Percentiles rank a stretch among this genome's conserved stretches.
Evolutionary conservation across 1,140 invertebrate genomes (phyloP).

Genomic region (Euura saliciscinereae): DNA sequence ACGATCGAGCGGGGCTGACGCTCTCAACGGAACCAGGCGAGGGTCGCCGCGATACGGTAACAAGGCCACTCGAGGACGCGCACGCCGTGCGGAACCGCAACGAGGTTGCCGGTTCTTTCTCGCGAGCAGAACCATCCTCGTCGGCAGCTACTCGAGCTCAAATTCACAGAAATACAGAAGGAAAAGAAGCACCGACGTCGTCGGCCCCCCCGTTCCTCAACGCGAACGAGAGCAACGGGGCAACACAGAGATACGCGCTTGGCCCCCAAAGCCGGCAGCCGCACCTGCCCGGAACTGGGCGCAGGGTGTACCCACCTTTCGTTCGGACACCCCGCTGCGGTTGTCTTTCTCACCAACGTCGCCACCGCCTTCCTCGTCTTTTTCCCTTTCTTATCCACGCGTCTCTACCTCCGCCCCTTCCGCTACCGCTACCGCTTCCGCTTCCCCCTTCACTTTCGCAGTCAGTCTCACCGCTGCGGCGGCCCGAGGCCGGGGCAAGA

Average conservation of each 20-base stretch:
- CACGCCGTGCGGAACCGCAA: not conserved
- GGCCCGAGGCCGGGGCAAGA: not conserved
- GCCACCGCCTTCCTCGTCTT: slow-evolving; percentile 15
- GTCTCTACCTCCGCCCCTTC: slow-evolving; percentile 21
- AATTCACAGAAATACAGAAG: not conserved
- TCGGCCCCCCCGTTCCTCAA: not conserved
- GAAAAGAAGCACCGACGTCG: not conserved
- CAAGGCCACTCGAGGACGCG: not conserved
- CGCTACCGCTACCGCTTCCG: not conserved
- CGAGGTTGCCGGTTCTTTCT: not conserved
- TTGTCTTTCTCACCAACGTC: slow-evolving; percentile 3
- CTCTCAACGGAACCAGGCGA: slow-evolving; percentile 25
- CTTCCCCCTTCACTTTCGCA: not conserved
- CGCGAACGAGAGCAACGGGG: not conserved
- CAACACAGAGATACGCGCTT: too few relatives aligned
- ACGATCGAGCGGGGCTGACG: slow-evolving; percentile 42
- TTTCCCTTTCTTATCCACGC: not conserved
- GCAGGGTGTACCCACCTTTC: not conserved
- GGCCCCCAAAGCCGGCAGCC: too few relatives aligned
- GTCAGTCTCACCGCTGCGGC: not conserved
- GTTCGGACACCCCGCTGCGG: not conserved
- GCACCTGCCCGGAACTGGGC: not conserved
- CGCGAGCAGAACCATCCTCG: not conserved
- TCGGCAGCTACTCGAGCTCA: too few relatives aligned
- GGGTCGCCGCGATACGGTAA: not conserved